These are phyloP conservation scores for Harpagus bidentatus DNA, from an alignment of 2,113 vertebrate species.

Conservation along the genomic window DNA sequence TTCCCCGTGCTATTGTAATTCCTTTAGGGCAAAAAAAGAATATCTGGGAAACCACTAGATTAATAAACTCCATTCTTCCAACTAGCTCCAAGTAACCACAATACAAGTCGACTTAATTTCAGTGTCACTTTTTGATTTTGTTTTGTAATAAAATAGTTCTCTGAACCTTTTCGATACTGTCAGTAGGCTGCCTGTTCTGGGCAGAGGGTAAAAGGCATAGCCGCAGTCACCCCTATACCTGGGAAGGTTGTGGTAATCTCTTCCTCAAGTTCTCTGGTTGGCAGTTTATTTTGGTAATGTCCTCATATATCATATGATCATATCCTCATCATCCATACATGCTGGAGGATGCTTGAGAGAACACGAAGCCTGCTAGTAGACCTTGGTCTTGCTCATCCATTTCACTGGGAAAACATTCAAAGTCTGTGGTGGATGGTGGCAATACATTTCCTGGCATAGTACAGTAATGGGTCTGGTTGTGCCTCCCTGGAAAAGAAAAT, in stretches of 20 bases:
- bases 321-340: no score
- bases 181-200: not conserved
- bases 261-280: not conserved
- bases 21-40: not conserved
- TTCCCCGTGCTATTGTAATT: fast-evolving
- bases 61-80: not conserved
- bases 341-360: not conserved
- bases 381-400: not conserved
- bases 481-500: not conserved
- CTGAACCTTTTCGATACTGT: fast-evolving
- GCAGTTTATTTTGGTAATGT: not conserved
- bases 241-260: not conserved
- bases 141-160: not conserved
- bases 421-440: not conserved
- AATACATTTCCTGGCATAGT: not conserved
- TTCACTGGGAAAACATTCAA: not conserved
- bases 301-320: fast-evolving
- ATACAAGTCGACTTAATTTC: not conserved
- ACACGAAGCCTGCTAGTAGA: not conserved
- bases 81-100: no score
- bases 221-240: not conserved
- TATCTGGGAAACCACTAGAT: not conserved
- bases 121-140: not conserved
- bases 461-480: not conserved
- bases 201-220: not conserved